Evolutionary conservation across 2,888 invertebrate genomes (phyloP), one percentile per base, ranked within the genome.

Genomic region (Rambutsinella grinnellia): DNA sequence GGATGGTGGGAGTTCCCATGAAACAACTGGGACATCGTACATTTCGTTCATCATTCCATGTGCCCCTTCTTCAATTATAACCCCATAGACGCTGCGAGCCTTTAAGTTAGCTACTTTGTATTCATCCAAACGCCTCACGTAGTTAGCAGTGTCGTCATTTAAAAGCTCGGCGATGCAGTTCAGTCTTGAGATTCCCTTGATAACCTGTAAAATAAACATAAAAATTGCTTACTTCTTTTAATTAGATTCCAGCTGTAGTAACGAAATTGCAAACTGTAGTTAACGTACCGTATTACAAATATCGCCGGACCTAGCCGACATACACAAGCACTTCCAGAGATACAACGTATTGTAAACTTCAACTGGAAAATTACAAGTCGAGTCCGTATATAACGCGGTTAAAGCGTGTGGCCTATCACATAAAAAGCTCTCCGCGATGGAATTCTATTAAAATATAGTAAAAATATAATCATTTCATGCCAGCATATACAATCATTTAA

Each of bases 1-100:
- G 3, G 65, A 60, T 2, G 68, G 51, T 19, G 75, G 57, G 2
- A 80, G 26, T n/a, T 74, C 70, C 82, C 82, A 82, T 15, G 79
- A 62, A 10, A 82, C 58, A 17, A 63, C 47, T 0, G 74, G 74
- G 17, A 44, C 51, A 2, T 63, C 69, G 27, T 77, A 75, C 13
- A 62, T 63, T 3, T 21, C 17, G 6, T 72, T 54, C 2, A 75
- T 53, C 3, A 47, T 60, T 6, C 82, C 82, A 2, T 24, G 19
- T 0, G 63, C 19, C 17, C 76, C 75, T 24, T 60, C 60, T 17
- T 76, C 75, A 19, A 82, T 46, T 19, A 21, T 23, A 28, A 78
- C 57, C 13, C 78, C 79, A 46, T 70, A 78, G 0, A 82, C 54
- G 0, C 24, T 53, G 3, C 79, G 62, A 17, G 53, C 61, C 27